These are phyloP conservation scores for Semicossyphus pulcher DNA, from an alignment of 2,113 vertebrate genomes.

Conservation along the genomic window DNA sequence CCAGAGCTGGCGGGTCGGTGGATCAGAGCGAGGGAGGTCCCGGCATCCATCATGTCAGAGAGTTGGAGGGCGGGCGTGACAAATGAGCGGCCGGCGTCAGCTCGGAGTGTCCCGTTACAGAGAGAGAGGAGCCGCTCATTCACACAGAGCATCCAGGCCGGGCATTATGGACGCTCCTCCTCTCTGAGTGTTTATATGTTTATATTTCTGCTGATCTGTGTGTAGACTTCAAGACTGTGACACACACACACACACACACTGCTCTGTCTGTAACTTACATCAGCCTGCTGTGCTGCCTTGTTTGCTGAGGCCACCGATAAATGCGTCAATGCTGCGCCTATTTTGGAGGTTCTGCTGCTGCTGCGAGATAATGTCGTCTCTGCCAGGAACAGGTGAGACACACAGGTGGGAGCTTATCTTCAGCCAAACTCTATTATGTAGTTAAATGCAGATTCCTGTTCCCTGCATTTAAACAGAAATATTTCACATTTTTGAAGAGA, in stretches of 20 bases:
- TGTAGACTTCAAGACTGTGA: not conserved
- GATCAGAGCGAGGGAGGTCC: conserved; percentile 66
- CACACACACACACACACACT: not conserved
- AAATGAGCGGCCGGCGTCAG: conserved; percentile 71
- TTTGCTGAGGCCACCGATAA: conserved; percentile 29
- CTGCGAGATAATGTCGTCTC: not conserved
- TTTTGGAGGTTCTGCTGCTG: conserved; percentile 4
- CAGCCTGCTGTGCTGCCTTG: not conserved
- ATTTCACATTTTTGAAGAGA: not conserved
- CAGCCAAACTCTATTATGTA: not conserved
- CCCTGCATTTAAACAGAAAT: not conserved
- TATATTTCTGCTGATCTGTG: conserved; percentile 15
- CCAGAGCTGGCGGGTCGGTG: conserved; percentile 66
- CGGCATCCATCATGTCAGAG: conserved; percentile 73
- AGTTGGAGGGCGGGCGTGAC: conserved; percentile 61
- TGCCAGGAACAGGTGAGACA: not conserved
- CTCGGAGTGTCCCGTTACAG: conserved; percentile 50
- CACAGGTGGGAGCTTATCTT: not conserved
- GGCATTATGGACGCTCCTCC: conserved; percentile 35
- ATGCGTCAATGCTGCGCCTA: conserved; percentile 15
- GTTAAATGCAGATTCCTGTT: conserved; percentile 1
- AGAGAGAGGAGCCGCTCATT: conserved; percentile 53
- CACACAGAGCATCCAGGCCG: conserved; percentile 1
- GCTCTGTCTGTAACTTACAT: conserved; percentile 28
- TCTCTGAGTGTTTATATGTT: conserved; percentile 24